Conservation (phyloP, 2,888 invertebrate genomes). For the Boloria selene region DNA sequence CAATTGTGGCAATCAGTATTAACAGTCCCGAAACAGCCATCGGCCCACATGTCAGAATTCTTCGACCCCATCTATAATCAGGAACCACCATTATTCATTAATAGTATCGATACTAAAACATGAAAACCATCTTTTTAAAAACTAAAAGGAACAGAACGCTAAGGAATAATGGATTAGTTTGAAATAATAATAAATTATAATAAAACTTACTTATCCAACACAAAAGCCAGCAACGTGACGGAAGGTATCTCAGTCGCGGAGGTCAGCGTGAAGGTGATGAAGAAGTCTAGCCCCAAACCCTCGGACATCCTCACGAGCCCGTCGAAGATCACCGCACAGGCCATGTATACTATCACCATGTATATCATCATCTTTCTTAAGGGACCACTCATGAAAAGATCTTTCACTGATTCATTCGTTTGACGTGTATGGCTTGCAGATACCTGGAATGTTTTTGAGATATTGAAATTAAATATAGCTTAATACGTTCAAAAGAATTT, state of each 20-base stretch:
- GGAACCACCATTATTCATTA: not conserved
- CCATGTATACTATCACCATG: slow-evolving; percentile 68
- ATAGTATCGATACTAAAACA: not conserved
- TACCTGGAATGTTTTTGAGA: slow-evolving; percentile 51
- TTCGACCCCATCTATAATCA: slow-evolving; percentile 65
- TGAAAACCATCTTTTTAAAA: not conserved
- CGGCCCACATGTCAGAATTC: slow-evolving; percentile 63
- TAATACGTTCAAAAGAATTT: no score
- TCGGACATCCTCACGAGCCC: slow-evolving; percentile 75
- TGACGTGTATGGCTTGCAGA: slow-evolving; percentile 59
- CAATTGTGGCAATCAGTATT: slow-evolving; percentile 60
- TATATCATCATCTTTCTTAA: slow-evolving; percentile 59
- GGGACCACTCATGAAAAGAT: slow-evolving; percentile 56
- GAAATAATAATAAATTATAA: no score
- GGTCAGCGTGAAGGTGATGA: slow-evolving; percentile 71
- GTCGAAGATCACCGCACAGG: slow-evolving; percentile 70
- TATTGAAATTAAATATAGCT: no score
- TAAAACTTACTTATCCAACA: slow-evolving; percentile 68
- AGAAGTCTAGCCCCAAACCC: slow-evolving; percentile 71
- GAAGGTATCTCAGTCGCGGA: slow-evolving; percentile 77
- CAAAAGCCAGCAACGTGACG: slow-evolving; percentile 62
- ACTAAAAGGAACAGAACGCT: no score
- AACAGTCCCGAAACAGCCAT: slow-evolving; percentile 58
- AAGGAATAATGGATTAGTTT: no score
- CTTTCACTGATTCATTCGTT: slow-evolving; percentile 58